A percentile compares a stretch with the other conserved stretches of the same genome.
Evolutionary conservation across 1,140 invertebrate genomes (phyloP).

Genomic region (Drosophila trapezifrons): DNA sequence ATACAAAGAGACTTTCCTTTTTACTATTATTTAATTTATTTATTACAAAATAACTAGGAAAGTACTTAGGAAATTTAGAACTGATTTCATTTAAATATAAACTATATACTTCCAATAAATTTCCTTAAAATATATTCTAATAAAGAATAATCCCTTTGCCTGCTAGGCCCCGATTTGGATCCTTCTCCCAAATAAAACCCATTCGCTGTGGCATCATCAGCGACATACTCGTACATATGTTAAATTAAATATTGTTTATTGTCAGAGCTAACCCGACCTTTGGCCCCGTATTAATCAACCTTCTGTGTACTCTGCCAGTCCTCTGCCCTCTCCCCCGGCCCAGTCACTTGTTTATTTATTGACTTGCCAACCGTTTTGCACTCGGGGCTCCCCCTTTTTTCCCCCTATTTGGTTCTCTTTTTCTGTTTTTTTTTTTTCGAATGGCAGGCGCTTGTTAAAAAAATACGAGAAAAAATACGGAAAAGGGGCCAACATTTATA

Average conservation of each 20-base stretch:
- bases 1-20: too few species aligned
- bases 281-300: conserved; percentile 59
- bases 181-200: too few species aligned
- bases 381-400: conserved; percentile 8
- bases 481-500: conserved; percentile 55
- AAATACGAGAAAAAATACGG: conserved; percentile 20
- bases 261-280: conserved; percentile 53
- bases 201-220: conserved; percentile 18
- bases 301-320: conserved; percentile 31
- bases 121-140: neutral
- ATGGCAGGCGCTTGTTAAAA: conserved; percentile 41
- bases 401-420: neutral
- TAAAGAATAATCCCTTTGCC: neutral
- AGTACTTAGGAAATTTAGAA: too few species aligned
- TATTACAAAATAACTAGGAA: too few species aligned
- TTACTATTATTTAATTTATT: too few species aligned
- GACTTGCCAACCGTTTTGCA: conserved; percentile 56
- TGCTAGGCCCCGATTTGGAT: neutral
- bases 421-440: conserved; percentile 11
- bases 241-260: conserved; percentile 66
- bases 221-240: conserved; percentile 57
- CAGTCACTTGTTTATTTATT: conserved; percentile 54
- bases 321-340: neutral
- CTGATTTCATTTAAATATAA: too few species aligned
- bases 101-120: too few species aligned